Base-by-base conservation (phyloP, 1,140 invertebrate species). In the Panagrolaimus sp. region DNA sequence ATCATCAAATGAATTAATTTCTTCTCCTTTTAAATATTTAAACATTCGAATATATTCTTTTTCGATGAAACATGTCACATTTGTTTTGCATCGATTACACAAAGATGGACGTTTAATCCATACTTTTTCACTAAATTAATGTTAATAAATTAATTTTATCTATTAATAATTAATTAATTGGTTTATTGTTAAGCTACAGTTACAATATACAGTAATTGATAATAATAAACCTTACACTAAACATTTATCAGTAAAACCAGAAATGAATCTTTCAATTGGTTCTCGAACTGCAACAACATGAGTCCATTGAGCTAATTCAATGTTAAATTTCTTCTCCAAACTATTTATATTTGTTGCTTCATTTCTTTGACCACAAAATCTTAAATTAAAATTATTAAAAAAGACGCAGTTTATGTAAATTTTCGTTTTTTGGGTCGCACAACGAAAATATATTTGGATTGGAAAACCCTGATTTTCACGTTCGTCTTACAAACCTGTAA, bases 21-120 rank as follows among this genome's bases (percentile, higher is more conserved):
- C 21, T 38, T 45, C 71, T 0, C 71, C 71, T 21, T 17, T 43
- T 1, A 32, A 12, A 65, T 64, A 70, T 14, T 43, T 14, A 7
- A n/a, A 12, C 71, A 72, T 72, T 28, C 71, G 48, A 24, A 1
- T 28, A 69, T 64, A 64, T 52, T 72, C 48, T 44, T 43, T 21
- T 28, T 72, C 71, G 17, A 71, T 14, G 44, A 72, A 72, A n/a
- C 71, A 72, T 26, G 68, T 72, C 17, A 72, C 58, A 55, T 72
- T 72, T 21, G n/a, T 26, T 17, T 45, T 12, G 58, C 71, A 72
- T 10, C 28, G 9, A 47, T 72, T 72, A 44, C 71, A 72, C 9
- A 45, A 9, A 24, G 17, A 26, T 44, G 10, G 24, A 15, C 48
- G 52, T 44, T 64, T 58, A 15, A 9, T 58, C 46, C 45, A 72